These are phyloP conservation scores for Oligia fasciuncula DNA, from an alignment of 2,888 invertebrate species.

Conservation along the genomic window DNA sequence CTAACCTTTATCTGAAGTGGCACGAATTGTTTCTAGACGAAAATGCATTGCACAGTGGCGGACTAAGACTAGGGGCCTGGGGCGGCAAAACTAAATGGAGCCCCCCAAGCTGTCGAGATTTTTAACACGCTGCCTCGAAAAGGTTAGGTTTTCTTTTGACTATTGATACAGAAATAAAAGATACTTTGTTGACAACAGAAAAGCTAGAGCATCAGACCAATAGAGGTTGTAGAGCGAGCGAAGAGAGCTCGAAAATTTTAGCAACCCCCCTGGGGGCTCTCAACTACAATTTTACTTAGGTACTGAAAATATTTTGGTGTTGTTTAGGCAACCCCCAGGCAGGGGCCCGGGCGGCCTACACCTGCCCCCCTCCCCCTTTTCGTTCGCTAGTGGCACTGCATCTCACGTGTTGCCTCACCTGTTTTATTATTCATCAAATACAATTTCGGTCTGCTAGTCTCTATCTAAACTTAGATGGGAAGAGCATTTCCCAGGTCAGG, in stretches of 20 bases:
- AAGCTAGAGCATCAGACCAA: background rate
- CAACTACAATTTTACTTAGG: background rate
- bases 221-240: background rate
- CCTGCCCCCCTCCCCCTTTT: background rate
- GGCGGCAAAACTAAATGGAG: background rate
- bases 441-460: background rate
- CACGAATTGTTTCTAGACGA: slow-evolving; percentile 1
- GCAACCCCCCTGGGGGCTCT: background rate
- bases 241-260: background rate
- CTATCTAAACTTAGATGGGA: background rate
- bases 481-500: slow-evolving; percentile 1
- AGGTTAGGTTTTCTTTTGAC: background rate
- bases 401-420: background rate
- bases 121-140: background rate
- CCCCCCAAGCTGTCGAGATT: background rate
- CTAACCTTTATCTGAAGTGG: background rate
- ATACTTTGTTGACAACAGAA: background rate
- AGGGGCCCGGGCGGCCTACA: background rate
- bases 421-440: slow-evolving; percentile 15
- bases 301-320: background rate
- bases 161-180: background rate
- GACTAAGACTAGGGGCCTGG: background rate
- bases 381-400: background rate
- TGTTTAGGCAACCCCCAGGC: background rate
- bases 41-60: slow-evolving; percentile 3